These are phyloP conservation scores for Campylomormyrus numenius DNA, from an alignment of 2,113 vertebrate genomes.

Conservation along the genomic window DNA sequence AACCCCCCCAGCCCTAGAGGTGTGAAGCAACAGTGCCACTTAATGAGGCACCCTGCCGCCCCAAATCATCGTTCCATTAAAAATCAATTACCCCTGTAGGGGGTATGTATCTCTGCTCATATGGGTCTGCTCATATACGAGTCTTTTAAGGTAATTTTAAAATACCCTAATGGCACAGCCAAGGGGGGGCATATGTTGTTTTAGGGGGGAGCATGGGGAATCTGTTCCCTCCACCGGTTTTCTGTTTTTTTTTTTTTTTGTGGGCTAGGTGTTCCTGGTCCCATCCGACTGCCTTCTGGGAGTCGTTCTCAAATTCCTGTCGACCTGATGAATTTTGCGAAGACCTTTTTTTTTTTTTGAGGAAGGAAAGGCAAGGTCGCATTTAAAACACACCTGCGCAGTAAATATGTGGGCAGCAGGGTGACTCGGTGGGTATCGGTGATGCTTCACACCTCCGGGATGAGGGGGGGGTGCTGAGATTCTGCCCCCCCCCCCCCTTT, in stretches of 20 bases:
- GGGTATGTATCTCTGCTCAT: conserved; percentile 49
- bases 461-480: not conserved
- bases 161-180: conserved; percentile 38
- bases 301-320: not conserved
- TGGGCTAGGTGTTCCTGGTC: not conserved
- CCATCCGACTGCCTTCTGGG: not conserved
- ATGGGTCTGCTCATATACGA: conserved; percentile 55
- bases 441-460: not conserved
- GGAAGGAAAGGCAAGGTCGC: not conserved
- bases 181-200: not conserved
- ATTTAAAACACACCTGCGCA: not conserved
- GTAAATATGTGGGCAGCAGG: not conserved
- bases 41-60: not conserved
- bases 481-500: not conserved
- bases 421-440: not conserved
- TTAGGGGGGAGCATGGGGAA: not conserved
- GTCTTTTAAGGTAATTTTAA: conserved; percentile 29
- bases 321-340: not conserved
- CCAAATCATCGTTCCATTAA: conserved; percentile 45
- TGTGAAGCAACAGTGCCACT: not conserved
- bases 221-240: not conserved
- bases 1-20: not conserved
- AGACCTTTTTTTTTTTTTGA: not conserved
- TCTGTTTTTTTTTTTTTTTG: not conserved
- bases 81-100: conserved; percentile 61